A percentile compares a stretch with the other conserved stretches of the same genome.
Evolutionary conservation across 1,140 invertebrate genomes (phyloP).

Genomic region (Pseudomyrmex pallidus): DNA sequence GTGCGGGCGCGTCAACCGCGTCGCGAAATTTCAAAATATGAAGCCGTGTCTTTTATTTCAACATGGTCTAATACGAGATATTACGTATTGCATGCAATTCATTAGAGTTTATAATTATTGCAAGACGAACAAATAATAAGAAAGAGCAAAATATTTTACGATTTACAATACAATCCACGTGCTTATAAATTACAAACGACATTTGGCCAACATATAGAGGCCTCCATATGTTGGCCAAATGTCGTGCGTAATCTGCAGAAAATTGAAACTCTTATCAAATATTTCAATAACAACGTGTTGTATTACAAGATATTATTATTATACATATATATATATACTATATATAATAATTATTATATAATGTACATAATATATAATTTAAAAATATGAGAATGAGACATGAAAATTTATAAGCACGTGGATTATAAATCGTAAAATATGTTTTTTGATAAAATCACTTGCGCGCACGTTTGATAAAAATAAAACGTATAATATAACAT

Average conservation of each 20-base stretch:
- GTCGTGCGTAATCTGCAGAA: not conserved
- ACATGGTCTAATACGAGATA: slow-evolving; percentile 32
- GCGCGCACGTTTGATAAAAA: not conserved
- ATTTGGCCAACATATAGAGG: no score
- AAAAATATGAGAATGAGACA: not conserved
- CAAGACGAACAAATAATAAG: slow-evolving; percentile 30
- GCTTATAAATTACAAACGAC: no score
- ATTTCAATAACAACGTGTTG: slow-evolving; percentile 9
- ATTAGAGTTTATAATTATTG: slow-evolving; percentile 46
- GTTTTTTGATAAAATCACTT: not conserved
- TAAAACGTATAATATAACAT: not conserved
- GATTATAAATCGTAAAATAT: slow-evolving; percentile 1
- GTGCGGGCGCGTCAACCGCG: slow-evolving; percentile 1
- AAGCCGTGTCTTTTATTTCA: slow-evolving; percentile 42
- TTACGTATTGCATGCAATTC: slow-evolving; percentile 31
- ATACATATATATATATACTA: not conserved
- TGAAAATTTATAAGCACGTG: not conserved
- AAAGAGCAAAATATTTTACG: no score
- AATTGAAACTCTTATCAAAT: not conserved
- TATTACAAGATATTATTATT: not conserved
- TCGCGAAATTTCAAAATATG: slow-evolving; percentile 49
- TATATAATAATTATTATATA: slow-evolving; percentile 5
- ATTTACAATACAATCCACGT: no score
- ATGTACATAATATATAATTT: not conserved
- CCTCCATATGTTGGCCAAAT: not conserved